Evolutionary conservation across 2,797 vertebrate species (phyloP).

Genomic region (Oreortyx pictus): DNA sequence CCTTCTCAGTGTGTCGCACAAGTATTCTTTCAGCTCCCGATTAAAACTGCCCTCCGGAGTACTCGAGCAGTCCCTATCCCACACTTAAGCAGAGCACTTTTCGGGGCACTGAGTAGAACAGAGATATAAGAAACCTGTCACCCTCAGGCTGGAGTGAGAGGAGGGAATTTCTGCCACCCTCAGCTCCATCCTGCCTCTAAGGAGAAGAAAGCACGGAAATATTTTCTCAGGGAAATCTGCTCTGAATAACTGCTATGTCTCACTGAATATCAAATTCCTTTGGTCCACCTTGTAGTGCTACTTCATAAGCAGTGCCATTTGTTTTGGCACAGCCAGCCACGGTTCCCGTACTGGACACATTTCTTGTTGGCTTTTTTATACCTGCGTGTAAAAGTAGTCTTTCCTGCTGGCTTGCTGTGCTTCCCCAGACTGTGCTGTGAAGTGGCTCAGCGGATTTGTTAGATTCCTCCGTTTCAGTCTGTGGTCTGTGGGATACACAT

Average conservation of each 20-base stretch:
- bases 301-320: background rate
- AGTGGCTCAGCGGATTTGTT: background rate
- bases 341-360: background rate
- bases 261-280: background rate
- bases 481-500: background rate
- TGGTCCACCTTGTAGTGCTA: background rate
- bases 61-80: background rate
- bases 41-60: conserved; percentile 57
- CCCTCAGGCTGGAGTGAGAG: background rate
- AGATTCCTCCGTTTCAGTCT: background rate
- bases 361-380: conserved; percentile 3
- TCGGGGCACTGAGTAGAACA: conserved; percentile 11
- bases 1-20: conserved; percentile 37
- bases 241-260: background rate
- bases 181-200: background rate
- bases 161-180: conserved; percentile 30
- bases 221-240: background rate
- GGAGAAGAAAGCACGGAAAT: background rate
- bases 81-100: conserved; percentile 13
- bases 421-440: background rate
- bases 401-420: background rate
- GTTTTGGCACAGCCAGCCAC: conserved; percentile 3
- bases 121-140: conserved; percentile 41
- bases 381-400: background rate
- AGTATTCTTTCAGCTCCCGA: conserved; percentile 53